Evolutionary conservation across 2,797 vertebrate species (phyloP).

Genomic region (Darevskia mixta): DNA sequence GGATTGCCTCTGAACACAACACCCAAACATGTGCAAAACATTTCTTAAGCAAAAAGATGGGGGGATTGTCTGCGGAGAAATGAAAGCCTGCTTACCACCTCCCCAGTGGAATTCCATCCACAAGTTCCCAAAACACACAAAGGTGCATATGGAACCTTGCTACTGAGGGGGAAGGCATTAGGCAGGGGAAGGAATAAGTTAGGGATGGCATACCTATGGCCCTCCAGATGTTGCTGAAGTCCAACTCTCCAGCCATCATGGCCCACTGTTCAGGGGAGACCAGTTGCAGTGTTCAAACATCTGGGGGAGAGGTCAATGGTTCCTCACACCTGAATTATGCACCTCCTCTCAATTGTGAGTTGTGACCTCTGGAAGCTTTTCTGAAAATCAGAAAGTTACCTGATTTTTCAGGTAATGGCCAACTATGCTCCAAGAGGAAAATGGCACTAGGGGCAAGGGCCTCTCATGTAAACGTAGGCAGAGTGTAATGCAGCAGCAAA

Average conservation of each 20-base stretch:
- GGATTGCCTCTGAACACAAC: too few species aligned
- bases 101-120: neutral
- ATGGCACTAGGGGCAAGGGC: neutral
- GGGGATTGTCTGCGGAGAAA: neutral
- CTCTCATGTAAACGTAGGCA: neutral
- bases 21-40: neutral
- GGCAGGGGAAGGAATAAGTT: neutral
- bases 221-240: too few species aligned
- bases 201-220: too few species aligned
- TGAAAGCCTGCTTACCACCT: neutral
- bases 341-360: neutral
- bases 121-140: neutral
- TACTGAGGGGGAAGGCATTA: neutral
- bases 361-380: neutral
- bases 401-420: neutral
- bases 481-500: neutral
- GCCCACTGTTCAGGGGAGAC: too few species aligned
- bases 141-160: neutral
- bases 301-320: too few species aligned
- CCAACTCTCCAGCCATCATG: too few species aligned
- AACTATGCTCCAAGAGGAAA: neutral
- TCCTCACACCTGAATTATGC: too few species aligned
- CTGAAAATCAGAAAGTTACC: neutral
- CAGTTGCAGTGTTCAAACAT: too few species aligned
- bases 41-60: neutral